Percentiles rank a stretch among this genome's conserved stretches.
These are phyloP conservation scores for Odocoileus virginianus DNA, from an alignment of 2,113 vertebrate species.

Conservation along the genomic window DNA sequence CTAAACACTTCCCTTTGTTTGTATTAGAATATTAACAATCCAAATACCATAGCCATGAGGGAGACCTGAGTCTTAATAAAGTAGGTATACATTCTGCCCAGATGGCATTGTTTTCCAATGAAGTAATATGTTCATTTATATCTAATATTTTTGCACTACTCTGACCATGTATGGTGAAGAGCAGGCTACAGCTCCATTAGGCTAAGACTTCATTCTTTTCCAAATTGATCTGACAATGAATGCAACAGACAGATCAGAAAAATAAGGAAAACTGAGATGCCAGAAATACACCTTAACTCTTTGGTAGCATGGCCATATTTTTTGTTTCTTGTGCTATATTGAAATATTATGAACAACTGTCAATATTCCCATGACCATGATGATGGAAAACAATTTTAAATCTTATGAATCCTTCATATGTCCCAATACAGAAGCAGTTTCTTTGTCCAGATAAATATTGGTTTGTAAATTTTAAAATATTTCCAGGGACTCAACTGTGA, in stretches of 20 bases:
- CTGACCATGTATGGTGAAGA: slow-evolving; percentile 48
- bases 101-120: slow-evolving; percentile 63
- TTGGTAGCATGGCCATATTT: background rate
- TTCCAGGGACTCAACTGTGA: background rate
- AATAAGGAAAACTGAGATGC: background rate
- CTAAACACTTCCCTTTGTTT: slow-evolving; percentile 65
- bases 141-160: slow-evolving; percentile 32
- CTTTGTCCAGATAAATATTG: background rate
- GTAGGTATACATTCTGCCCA: slow-evolving; percentile 67
- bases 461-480: background rate
- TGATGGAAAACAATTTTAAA: background rate
- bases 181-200: background rate
- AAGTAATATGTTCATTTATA: slow-evolving; percentile 50
- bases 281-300: background rate
- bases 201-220: background rate
- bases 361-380: background rate
- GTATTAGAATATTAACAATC: slow-evolving; percentile 53
- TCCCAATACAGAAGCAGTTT: background rate
- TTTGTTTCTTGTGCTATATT: background rate
- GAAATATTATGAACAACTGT: background rate
- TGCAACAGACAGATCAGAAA: background rate
- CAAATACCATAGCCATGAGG: slow-evolving; percentile 63
- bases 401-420: background rate
- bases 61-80: slow-evolving; percentile 58
- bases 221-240: background rate